phyloP scores from a whole-genome alignment of 2,113 vertebrate genomes.

The Crotophaga sulcirostris region DNA sequence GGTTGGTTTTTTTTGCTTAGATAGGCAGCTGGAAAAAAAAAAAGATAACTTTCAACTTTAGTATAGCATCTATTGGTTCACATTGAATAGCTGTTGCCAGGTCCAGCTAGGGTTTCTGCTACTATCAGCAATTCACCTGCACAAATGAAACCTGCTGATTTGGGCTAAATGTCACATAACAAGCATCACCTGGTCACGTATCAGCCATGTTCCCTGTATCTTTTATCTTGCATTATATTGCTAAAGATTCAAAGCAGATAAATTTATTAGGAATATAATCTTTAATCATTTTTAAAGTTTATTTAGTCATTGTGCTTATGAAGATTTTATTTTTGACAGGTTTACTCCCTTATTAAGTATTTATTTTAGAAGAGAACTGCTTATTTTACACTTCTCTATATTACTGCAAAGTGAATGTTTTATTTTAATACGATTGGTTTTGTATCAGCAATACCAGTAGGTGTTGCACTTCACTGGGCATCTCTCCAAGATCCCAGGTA shows the following conservation, averaged over 20 bases:
- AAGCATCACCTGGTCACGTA: background rate
- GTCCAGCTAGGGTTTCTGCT: background rate
- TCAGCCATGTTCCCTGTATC: background rate
- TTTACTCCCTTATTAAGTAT: background rate
- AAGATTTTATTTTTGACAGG: background rate
- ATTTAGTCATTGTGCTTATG: background rate
- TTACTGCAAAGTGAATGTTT: background rate
- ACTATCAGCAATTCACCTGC: background rate
- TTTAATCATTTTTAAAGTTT: background rate
- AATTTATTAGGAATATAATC: background rate
- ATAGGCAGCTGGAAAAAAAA: background rate
- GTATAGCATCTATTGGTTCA: background rate
- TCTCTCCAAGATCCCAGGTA: background rate
- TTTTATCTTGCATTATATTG: background rate
- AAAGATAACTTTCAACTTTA: background rate
- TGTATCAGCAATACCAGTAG: background rate
- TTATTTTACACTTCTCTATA: background rate
- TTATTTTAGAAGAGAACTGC: background rate
- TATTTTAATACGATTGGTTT: conserved; percentile 16
- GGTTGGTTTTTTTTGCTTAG: background rate
- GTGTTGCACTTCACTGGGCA: background rate
- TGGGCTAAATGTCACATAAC: background rate
- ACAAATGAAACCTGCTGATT: background rate
- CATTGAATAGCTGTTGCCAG: background rate
- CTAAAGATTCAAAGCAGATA: background rate